Percentiles rank a stretch among this genome's conserved stretches.
Evolutionary conservation across 1,140 invertebrate species (phyloP).

Genomic region (Zaprionus lachaisei): DNA sequence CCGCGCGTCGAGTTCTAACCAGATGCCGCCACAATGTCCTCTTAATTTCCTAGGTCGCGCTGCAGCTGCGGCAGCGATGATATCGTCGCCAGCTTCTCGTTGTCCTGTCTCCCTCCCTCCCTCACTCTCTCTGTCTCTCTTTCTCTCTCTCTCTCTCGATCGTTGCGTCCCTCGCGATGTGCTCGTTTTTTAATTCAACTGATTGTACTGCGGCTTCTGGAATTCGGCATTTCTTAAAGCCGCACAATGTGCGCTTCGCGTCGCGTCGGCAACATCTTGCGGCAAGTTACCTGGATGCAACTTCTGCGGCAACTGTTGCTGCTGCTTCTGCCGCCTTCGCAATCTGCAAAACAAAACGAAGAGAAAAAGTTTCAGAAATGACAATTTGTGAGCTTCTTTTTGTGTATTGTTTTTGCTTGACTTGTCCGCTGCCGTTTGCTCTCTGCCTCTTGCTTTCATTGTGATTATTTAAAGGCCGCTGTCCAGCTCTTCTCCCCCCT

Average conservation of each 20-base stretch:
- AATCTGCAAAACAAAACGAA: slow-evolving; percentile 58
- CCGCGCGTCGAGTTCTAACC: slow-evolving; percentile 67
- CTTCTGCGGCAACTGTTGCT: slow-evolving; percentile 19
- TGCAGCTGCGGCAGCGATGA: slow-evolving; percentile 67
- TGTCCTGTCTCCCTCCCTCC: slow-evolving; percentile 25
- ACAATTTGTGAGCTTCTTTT: slow-evolving; percentile 82
- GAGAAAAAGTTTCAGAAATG: slow-evolving; percentile 77
- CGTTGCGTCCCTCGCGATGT: slow-evolving; percentile 37
- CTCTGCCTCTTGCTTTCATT: slow-evolving; percentile 74
- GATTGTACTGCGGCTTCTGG: slow-evolving; percentile 83
- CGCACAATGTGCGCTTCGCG: slow-evolving; percentile 65
- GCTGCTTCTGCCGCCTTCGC: slow-evolving; percentile 66
- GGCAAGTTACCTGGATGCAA: slow-evolving; percentile 32
- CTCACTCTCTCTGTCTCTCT: slow-evolving; percentile 7
- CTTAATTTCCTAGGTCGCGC: slow-evolving; percentile 75
- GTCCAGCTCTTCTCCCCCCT: neutral
- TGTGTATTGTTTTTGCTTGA: slow-evolving; percentile 62
- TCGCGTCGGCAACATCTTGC: slow-evolving; percentile 72
- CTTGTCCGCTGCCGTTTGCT: slow-evolving; percentile 38
- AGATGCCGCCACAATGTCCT: slow-evolving; percentile 81
- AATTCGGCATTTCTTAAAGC: slow-evolving; percentile 84
- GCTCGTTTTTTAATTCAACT: slow-evolving; percentile 84
- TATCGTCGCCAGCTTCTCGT: slow-evolving; percentile 59
- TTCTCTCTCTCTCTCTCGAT: neutral
- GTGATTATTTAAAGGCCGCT: slow-evolving; percentile 77